Conservation (phyloP, 2,888 invertebrate species). For the Synanthedon andrenaeformis region DNA sequence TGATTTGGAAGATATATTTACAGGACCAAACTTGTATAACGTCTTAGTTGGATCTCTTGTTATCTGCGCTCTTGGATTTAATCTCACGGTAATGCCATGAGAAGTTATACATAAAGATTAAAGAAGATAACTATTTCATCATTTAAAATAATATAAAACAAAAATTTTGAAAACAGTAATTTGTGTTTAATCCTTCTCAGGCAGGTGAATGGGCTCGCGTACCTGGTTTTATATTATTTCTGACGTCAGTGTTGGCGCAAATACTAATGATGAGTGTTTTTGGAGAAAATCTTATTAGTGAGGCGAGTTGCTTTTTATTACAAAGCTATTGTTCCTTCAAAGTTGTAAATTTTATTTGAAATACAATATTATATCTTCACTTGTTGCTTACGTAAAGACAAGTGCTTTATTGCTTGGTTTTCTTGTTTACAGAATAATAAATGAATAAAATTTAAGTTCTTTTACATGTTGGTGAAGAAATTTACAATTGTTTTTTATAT, state of each 20-base stretch:
- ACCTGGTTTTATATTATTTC: conserved; percentile 37
- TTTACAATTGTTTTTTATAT: too few relatives aligned
- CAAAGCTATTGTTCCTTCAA: too few relatives aligned
- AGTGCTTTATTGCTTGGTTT: too few relatives aligned
- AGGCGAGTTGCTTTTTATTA: conserved; percentile 20
- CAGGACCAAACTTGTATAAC: conserved; percentile 43
- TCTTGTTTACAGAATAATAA: too few relatives aligned
- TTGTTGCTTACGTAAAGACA: too few relatives aligned
- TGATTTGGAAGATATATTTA: conserved; percentile 50
- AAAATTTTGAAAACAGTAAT: background rate
- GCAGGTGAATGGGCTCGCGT: conserved; percentile 27
- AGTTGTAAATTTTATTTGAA: too few relatives aligned
- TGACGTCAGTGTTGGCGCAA: conserved; percentile 37
- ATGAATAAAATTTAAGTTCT: too few relatives aligned
- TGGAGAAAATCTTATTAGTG: conserved; percentile 41
- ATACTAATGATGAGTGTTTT: conserved; percentile 50
- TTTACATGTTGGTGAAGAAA: too few relatives aligned
- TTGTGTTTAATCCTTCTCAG: conserved; percentile 11
- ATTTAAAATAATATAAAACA: background rate
- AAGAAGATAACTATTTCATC: too few relatives aligned
- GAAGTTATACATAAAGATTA: too few relatives aligned
- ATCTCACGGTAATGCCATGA: conserved; percentile 33
- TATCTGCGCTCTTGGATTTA: conserved; percentile 56
- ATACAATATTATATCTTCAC: too few relatives aligned
- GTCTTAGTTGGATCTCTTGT: conserved; percentile 46